Evolutionary conservation across 2,888 invertebrate species (phyloP).

Genomic region (Drosophila emarginata): DNA sequence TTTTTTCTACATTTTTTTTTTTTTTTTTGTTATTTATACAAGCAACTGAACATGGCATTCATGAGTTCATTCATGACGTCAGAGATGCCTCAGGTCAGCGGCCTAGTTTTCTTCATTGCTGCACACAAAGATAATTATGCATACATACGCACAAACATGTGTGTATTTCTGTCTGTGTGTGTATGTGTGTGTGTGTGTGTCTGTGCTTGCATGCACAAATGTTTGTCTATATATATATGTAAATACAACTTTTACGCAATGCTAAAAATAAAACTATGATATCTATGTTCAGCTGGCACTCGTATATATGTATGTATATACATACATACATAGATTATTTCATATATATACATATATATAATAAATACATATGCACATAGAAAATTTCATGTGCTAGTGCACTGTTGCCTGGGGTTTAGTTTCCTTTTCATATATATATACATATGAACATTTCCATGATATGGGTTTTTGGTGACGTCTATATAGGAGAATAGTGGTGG

Average conservation of each 20-base stretch:
- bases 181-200: slow-evolving; percentile 28
- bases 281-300: slow-evolving; percentile 58
- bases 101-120: slow-evolving; percentile 75
- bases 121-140: slow-evolving; percentile 52
- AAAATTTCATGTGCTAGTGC: slow-evolving; percentile 16
- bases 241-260: slow-evolving; percentile 56
- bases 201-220: slow-evolving; percentile 21
- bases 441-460: no score
- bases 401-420: slow-evolving; percentile 19
- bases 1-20: not conserved
- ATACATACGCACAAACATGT: slow-evolving; percentile 21
- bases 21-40: slow-evolving; percentile 15
- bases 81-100: slow-evolving; percentile 81
- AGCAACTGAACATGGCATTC: slow-evolving; percentile 51
- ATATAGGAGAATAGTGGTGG: not conserved
- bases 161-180: slow-evolving; percentile 19
- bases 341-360: not conserved
- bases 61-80: slow-evolving; percentile 82
- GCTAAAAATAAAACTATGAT: slow-evolving; percentile 65
- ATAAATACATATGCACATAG: not conserved
- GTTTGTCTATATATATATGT: slow-evolving; percentile 23
- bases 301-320: slow-evolving; percentile 1
- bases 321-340: not conserved
- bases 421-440: not conserved
- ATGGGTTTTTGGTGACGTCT: no score